phyloP scores from a whole-genome alignment of 37 sponge, comb jelly and placozoan species.

The Mnemiopsis leidyi region DNA sequence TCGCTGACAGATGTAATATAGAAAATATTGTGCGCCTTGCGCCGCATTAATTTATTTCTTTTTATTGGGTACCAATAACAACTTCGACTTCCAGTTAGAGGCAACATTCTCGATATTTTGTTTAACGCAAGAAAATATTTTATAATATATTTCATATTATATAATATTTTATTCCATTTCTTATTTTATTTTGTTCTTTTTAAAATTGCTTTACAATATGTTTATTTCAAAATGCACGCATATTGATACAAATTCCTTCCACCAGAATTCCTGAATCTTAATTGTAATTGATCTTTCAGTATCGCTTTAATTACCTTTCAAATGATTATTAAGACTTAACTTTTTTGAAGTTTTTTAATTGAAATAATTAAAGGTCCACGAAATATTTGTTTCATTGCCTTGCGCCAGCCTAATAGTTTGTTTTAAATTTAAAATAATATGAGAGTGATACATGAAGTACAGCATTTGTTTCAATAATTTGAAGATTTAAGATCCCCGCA shows the following conservation, averaged over 20 bases:
- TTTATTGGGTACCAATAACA: conserved; percentile 49
- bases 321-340: too few species aligned
- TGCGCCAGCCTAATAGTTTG: neutral
- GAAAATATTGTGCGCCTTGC: neutral
- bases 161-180: conserved; percentile 29
- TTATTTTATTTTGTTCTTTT: conserved; percentile 47
- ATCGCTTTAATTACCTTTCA: too few species aligned
- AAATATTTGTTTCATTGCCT: neutral
- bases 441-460: too few species aligned
- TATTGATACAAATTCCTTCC: neutral
- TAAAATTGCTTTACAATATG: conserved; percentile 22
- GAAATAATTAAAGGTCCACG: too few species aligned
- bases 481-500: too few species aligned
- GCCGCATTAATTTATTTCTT: conserved; percentile 27
- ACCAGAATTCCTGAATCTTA: neutral
- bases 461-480: too few species aligned
- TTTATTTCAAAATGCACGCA: neutral
- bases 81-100: neutral
- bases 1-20: neutral
- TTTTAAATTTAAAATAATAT: neutral
- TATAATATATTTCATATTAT: conserved; percentile 12
- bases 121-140: conserved; percentile 10
- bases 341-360: too few species aligned
- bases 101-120: neutral
- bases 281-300: too few species aligned